Evolutionary conservation across 2,888 invertebrate species (phyloP).

Genomic region (Leptodirus hochenwartii): DNA sequence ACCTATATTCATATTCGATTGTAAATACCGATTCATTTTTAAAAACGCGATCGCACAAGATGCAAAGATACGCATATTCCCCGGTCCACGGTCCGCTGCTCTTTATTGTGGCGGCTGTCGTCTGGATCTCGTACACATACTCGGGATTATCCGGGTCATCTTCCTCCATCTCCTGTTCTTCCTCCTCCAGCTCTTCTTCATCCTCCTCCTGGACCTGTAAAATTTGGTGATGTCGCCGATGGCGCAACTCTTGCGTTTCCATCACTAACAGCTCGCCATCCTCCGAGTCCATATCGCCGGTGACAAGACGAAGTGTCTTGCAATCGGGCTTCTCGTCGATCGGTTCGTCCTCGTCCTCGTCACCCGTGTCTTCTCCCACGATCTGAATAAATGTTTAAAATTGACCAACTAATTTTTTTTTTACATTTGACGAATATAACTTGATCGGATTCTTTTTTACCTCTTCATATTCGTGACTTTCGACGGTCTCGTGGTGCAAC

Average conservation of each 20-base stretch:
- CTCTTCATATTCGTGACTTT: conserved; percentile 8
- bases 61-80: conserved; percentile 17
- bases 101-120: conserved; percentile 1
- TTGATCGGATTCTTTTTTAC: conserved; percentile 7
- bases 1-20: conserved; percentile 1
- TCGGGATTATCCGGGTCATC: conserved; percentile 8
- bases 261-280: conserved; percentile 6
- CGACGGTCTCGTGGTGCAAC: conserved; percentile 7
- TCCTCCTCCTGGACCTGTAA: conserved; percentile 7
- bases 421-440: no score
- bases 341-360: no score
- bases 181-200: conserved; percentile 11
- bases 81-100: no score
- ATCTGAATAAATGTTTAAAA: no score
- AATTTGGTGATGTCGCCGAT: conserved; percentile 1
- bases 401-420: no score
- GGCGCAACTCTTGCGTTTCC: conserved; percentile 6
- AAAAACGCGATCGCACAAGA: conserved; percentile 20
- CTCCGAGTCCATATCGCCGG: conserved; percentile 7
- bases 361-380: no score
- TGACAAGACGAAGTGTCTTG: no score
- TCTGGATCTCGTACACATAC: no score
- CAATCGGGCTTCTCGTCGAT: no score
- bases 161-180: conserved; percentile 10
- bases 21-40: conserved; percentile 21